Conservation (phyloP, 2,888 invertebrate genomes). For the Nasonovia ribisnigri region DNA sequence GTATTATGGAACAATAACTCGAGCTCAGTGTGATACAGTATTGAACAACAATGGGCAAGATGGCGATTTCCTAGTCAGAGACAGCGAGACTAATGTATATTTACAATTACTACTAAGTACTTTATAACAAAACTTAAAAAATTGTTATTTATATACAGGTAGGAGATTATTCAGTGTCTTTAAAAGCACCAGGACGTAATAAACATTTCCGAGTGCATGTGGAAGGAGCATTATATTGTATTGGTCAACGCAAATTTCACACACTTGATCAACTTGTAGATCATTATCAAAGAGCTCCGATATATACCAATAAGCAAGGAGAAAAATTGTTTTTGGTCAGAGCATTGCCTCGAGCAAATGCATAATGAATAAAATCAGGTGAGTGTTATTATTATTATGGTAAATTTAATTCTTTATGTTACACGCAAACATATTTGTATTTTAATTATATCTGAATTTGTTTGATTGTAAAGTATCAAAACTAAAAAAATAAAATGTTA, state of each 20-base stretch:
- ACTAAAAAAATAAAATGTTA: not conserved
- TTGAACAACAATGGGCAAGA: constrained; percentile 95
- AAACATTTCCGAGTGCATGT: constrained; percentile 99
- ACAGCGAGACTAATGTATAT: constrained; percentile 96
- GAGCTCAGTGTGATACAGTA: constrained; percentile 95
- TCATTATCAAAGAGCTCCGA: constrained; percentile 98
- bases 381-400: not conserved
- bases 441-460: not conserved
- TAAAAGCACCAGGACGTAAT: constrained; percentile 97
- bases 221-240: constrained; percentile 91
- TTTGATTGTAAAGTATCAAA: not conserved
- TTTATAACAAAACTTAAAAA: not conserved
- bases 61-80: constrained; percentile 98
- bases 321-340: constrained; percentile 97
- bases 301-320: constrained; percentile 97
- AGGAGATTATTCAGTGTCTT: constrained; percentile 97
- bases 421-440: not conserved
- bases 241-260: constrained; percentile 98
- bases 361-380: constrained; percentile 6
- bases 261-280: constrained; percentile 95
- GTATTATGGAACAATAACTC: constrained; percentile 97
- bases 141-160: constrained; percentile 76
- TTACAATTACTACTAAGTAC: not conserved
- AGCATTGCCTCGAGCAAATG: constrained; percentile 81
- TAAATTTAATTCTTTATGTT: not conserved